Conservation (phyloP, 2,113 vertebrate genomes). For the Mola mola region DNA sequence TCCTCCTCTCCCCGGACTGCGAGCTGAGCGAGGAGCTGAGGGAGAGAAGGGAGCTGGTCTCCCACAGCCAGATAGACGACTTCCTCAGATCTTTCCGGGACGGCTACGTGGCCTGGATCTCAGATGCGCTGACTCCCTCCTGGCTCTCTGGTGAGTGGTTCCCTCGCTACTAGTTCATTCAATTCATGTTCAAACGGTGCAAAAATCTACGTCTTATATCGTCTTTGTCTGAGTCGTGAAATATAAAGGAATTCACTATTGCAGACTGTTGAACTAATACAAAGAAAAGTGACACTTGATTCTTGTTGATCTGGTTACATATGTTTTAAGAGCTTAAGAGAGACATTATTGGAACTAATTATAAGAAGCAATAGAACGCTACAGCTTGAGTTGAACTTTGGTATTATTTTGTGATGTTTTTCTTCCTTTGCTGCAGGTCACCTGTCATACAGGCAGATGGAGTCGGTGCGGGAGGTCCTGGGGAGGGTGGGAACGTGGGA, state of each 20-base stretch:
- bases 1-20: conserved; percentile 79
- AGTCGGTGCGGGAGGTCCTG: conserved; percentile 62
- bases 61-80: conserved; percentile 61
- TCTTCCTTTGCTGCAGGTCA: conserved; percentile 65
- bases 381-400: too few relatives aligned
- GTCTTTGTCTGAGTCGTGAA: too few relatives aligned
- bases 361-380: too few relatives aligned
- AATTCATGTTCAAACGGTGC: not conserved
- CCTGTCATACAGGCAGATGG: conserved; percentile 80
- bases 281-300: too few relatives aligned
- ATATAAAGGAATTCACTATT: too few relatives aligned
- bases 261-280: too few relatives aligned
- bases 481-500: conserved; percentile 80
- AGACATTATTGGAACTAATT: too few relatives aligned
- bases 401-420: not conserved
- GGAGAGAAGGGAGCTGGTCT: conserved; percentile 77
- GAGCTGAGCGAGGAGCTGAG: conserved; percentile 71
- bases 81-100: conserved; percentile 78
- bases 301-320: too few relatives aligned
- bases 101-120: conserved; percentile 75
- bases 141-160: conserved; percentile 78
- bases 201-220: too few relatives aligned
- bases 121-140: conserved; percentile 76
- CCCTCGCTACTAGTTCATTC: not conserved
- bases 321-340: too few relatives aligned